A percentile compares a stretch with the other conserved stretches of the same genome.
Conservation (phyloP, 2,888 invertebrate species). For the Cataglyphis albicans region DNA sequence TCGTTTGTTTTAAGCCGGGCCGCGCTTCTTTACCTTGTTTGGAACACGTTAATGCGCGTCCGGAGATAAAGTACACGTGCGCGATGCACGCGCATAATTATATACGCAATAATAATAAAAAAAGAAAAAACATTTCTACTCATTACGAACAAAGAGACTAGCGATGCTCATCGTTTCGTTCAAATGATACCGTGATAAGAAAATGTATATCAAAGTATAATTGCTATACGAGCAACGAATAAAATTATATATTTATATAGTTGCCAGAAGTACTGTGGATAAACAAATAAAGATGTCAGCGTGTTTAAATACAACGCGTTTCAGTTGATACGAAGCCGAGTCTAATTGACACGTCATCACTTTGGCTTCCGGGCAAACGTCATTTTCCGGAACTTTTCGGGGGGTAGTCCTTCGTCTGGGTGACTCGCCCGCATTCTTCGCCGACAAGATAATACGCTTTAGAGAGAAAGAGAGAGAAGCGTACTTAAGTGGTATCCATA, state of each 20-base stretch:
- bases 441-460: background rate
- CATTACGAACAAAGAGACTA: too few species aligned
- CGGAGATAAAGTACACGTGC: conserved; percentile 57
- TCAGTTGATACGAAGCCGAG: background rate
- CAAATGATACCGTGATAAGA: too few species aligned
- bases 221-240: background rate
- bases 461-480: background rate
- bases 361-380: background rate
- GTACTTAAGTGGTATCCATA: conserved; percentile 3
- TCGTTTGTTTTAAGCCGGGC: conserved; percentile 72
- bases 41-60: conserved; percentile 51
- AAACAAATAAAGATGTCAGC: background rate
- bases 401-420: background rate
- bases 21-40: conserved; percentile 56
- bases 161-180: too few species aligned
- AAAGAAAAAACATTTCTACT: background rate
- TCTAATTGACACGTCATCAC: background rate
- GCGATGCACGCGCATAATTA: conserved; percentile 23
- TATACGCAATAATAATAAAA: background rate
- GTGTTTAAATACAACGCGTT: background rate
- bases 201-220: background rate
- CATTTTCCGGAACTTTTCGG: background rate
- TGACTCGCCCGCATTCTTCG: conserved; percentile 1
- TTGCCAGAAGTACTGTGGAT: background rate
- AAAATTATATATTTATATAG: background rate